A percentile compares a stretch with the other conserved stretches of the same genome.
Evolutionary conservation across 2,888 invertebrate species (phyloP).

Genomic region (Atherix ibis): DNA sequence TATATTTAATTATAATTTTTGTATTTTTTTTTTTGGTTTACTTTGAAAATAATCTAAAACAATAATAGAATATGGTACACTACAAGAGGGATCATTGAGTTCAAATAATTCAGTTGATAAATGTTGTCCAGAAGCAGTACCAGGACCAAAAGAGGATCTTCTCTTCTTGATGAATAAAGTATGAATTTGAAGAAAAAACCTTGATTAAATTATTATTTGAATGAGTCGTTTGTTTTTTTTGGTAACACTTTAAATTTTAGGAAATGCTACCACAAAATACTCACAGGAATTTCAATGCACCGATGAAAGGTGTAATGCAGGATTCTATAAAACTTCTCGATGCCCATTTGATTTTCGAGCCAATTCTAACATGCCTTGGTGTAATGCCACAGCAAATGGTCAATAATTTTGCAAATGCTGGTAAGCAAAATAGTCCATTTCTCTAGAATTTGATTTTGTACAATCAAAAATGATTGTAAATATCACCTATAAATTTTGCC

Average conservation of each 20-base stretch:
- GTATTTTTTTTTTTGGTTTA: constrained; percentile 2
- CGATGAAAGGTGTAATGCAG: constrained; percentile 60
- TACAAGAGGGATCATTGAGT: constrained; percentile 59
- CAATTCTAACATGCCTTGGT: constrained; percentile 73
- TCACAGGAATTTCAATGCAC: no score
- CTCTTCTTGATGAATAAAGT: constrained; percentile 95
- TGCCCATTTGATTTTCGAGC: constrained; percentile 88
- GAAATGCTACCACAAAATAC: no score
- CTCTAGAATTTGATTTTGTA: not conserved
- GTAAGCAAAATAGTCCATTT: constrained; percentile 8
- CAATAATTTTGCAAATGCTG: constrained; percentile 29
- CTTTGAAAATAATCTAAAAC: constrained; percentile 11
- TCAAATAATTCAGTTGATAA: constrained; percentile 32
- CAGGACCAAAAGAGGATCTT: constrained; percentile 63
- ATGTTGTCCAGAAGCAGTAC: constrained; percentile 22
- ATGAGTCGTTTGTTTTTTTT: no score
- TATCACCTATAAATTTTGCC: not conserved
- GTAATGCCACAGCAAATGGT: constrained; percentile 78
- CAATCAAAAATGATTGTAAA: not conserved
- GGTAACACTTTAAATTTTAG: no score
- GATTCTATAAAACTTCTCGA: constrained; percentile 74
- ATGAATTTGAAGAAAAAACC: no score
- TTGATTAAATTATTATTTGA: no score
- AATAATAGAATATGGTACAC: constrained; percentile 50
- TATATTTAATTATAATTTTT: constrained; percentile 2